Percentiles rank a stretch among this genome's conserved stretches.
phyloP scores from a whole-genome alignment of 2,888 invertebrate genomes.

The Elegia similella region DNA sequence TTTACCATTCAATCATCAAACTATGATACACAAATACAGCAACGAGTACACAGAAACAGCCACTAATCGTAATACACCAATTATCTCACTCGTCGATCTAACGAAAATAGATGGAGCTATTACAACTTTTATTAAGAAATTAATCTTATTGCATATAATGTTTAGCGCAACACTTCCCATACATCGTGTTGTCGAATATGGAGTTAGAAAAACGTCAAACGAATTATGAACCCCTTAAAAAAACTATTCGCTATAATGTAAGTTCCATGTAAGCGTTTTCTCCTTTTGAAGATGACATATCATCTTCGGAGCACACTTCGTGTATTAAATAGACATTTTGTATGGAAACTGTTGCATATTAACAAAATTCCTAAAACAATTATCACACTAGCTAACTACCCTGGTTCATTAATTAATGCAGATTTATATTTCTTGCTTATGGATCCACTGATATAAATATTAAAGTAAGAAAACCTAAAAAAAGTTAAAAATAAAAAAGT shows the following conservation, averaged over 20 bases:
- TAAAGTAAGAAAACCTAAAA: not conserved
- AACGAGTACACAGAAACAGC: slow-evolving; percentile 2
- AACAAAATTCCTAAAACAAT: not conserved
- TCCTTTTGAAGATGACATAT: too few relatives aligned
- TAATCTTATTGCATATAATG: too few relatives aligned
- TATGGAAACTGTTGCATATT: not conserved
- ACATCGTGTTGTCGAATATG: too few relatives aligned
- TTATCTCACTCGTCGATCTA: not conserved
- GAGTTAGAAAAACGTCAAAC: too few relatives aligned
- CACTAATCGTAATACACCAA: slow-evolving; percentile 1
- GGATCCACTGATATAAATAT: not conserved
- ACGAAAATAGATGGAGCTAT: not conserved
- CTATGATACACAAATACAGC: slow-evolving; percentile 7
- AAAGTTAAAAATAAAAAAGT: too few relatives aligned
- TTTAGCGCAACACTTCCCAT: too few relatives aligned
- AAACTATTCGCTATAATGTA: too few relatives aligned
- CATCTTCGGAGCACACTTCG: too few relatives aligned
- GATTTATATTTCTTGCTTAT: not conserved
- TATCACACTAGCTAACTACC: slow-evolving; percentile 10
- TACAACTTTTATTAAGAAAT: not conserved
- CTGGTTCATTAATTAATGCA: not conserved
- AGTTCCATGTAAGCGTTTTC: too few relatives aligned
- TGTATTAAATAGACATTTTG: too few relatives aligned
- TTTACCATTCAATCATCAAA: slow-evolving; percentile 7
- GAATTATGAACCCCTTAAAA: too few relatives aligned